Percentiles rank a stretch among this genome's conserved stretches.
Conservation (phyloP, 2,888 invertebrate genomes). For the Drosophila anomelani region DNA sequence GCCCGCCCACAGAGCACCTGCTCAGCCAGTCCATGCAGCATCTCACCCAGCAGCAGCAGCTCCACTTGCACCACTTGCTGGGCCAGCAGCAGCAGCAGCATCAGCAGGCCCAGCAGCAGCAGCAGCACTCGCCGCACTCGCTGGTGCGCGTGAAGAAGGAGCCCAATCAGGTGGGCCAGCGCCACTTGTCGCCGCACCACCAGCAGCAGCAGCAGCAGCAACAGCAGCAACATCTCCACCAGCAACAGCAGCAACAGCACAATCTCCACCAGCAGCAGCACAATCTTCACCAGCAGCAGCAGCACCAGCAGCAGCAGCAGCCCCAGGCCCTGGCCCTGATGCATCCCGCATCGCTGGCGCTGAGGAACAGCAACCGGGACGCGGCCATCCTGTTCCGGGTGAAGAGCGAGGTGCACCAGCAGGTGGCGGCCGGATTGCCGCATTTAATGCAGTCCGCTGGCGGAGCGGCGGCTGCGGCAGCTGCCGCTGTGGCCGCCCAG, state of each 20-base stretch:
- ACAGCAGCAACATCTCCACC: conserved; percentile 68
- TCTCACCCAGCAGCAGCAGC: conserved; percentile 83
- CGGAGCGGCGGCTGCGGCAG: conserved; percentile 81
- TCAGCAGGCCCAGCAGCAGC: conserved; percentile 50
- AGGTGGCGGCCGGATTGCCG: conserved; percentile 78
- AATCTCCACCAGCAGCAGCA: conserved; percentile 66
- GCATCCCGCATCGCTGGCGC: conserved; percentile 84
- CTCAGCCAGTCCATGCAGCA: conserved; percentile 83
- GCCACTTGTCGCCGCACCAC: conserved; percentile 74
- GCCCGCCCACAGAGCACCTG: conserved; percentile 80
- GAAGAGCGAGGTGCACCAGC: conserved; percentile 84
- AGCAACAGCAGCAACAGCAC: conserved; percentile 71
- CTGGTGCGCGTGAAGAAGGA: conserved; percentile 83
- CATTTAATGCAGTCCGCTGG: conserved; percentile 83
- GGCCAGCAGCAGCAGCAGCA: conserved; percentile 71
- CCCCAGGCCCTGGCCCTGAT: conserved; percentile 81
- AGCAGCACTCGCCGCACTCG: conserved; percentile 79
- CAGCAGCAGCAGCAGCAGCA: conserved; percentile 72
- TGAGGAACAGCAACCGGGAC: conserved; percentile 85
- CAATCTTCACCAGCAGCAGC: conserved; percentile 71
- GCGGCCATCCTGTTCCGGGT: conserved; percentile 84
- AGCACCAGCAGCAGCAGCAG: conserved; percentile 75
- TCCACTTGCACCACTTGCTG: conserved; percentile 82
- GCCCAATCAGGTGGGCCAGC: conserved; percentile 60
- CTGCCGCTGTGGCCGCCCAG: conserved; percentile 82